Percentiles rank a stretch among this genome's conserved stretches.
These are phyloP conservation scores for Ailurus styani DNA, from an alignment of 2,113 vertebrate species.

Conservation along the genomic window DNA sequence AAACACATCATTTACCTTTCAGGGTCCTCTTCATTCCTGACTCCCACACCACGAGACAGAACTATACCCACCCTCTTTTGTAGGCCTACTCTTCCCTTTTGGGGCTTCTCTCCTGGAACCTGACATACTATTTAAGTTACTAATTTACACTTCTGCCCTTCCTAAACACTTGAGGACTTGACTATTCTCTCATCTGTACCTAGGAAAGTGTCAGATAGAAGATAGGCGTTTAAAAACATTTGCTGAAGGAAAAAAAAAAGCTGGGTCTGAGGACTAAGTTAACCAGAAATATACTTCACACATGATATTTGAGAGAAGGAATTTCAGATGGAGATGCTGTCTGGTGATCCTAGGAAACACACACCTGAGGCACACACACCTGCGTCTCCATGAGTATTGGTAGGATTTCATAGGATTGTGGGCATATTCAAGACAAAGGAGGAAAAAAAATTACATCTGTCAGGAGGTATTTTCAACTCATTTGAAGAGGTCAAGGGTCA, in stretches of 20 bases:
- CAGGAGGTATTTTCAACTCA: slow-evolving; percentile 43
- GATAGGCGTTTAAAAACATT: background rate
- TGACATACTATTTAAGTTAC: background rate
- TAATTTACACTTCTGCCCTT: background rate
- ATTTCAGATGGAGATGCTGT: background rate
- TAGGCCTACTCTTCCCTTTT: background rate
- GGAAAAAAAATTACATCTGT: background rate
- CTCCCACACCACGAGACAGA: background rate
- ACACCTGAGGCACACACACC: background rate
- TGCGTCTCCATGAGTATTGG: background rate
- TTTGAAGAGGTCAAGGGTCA: slow-evolving; percentile 19
- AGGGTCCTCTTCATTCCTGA: background rate
- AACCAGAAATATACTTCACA: background rate
- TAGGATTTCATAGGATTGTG: background rate
- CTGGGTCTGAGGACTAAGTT: background rate
- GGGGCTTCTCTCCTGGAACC: background rate
- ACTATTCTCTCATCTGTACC: background rate
- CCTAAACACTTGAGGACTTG: background rate
- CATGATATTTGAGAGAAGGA: background rate
- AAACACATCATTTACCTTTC: background rate
- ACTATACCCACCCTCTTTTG: background rate
- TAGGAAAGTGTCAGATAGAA: background rate
- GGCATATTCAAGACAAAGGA: background rate
- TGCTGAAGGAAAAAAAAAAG: background rate
- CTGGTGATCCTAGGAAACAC: background rate